These are phyloP conservation scores for Nanorana parkeri DNA, from an alignment of 2,113 vertebrate genomes.

Conservation along the genomic window DNA sequence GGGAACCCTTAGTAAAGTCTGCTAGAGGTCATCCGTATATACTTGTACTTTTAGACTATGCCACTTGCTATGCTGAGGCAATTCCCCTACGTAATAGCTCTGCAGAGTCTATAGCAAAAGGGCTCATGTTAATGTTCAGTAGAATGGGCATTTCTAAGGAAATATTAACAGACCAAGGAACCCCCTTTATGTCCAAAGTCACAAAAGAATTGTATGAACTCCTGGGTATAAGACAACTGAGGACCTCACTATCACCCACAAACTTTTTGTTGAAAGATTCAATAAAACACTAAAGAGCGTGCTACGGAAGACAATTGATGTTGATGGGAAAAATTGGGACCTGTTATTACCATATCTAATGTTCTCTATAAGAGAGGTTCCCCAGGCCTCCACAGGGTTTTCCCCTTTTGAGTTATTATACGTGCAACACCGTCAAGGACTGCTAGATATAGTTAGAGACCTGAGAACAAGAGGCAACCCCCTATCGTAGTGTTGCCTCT, in stretches of 20 bases:
- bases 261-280: neutral
- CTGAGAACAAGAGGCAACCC: neutral
- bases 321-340: neutral
- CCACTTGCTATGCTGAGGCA: neutral
- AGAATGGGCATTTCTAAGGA: neutral
- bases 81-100: neutral
- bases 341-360: neutral
- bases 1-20: neutral
- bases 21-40: neutral
- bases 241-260: neutral
- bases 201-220: neutral
- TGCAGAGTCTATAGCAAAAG: neutral
- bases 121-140: constrained; percentile 10
- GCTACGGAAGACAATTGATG: neutral
- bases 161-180: too few species aligned
- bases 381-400: too few species aligned
- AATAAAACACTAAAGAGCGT: neutral
- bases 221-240: neutral
- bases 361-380: too few species aligned
- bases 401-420: too few species aligned
- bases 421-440: too few species aligned
- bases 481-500: neutral
- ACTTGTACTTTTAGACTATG: neutral
- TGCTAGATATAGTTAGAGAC: neutral
- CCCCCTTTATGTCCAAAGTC: neutral